A percentile compares a stretch with the other conserved stretches of the same genome.
phyloP scores from a whole-genome alignment of 2,888 invertebrate genomes.

The Leuctra nigra region DNA sequence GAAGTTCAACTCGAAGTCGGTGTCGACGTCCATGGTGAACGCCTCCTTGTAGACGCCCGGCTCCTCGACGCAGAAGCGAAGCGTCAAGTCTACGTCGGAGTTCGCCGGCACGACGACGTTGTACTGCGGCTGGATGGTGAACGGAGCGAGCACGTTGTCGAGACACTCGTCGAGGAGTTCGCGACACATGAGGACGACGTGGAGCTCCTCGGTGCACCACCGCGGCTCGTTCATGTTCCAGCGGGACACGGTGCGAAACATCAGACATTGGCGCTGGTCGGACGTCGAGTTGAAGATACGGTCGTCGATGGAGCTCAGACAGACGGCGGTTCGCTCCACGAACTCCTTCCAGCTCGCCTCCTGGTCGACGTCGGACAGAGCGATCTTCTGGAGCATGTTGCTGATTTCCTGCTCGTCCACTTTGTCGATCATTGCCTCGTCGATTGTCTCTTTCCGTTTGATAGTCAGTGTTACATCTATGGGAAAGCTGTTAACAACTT shows the following conservation, averaged over 20 bases:
- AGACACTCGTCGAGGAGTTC: constrained; percentile 10
- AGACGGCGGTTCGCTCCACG: not conserved
- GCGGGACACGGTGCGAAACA: not conserved
- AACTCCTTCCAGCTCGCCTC: not conserved
- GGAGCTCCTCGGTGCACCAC: not conserved
- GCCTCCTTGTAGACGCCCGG: not conserved
- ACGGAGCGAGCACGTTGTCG: not conserved
- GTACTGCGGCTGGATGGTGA: constrained; percentile 5
- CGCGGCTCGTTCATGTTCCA: not conserved
- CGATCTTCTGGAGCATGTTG: not conserved
- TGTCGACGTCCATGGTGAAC: not conserved
- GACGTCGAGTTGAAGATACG: not conserved
- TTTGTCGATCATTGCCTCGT: not conserved
- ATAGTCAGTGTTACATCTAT: too few relatives aligned
- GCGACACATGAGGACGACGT: not conserved
- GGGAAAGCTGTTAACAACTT: not conserved
- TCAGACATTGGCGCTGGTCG: not conserved
- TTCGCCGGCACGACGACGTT: not conserved
- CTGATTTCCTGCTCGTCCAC: not conserved
- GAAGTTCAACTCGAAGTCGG: not conserved
- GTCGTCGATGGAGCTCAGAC: not conserved
- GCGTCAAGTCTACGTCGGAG: not conserved
- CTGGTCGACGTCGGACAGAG: not conserved
- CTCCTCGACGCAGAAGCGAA: constrained; percentile 4
- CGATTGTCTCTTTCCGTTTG: too few relatives aligned